Evolutionary conservation across 2,113 vertebrate genomes (phyloP).

Genomic region (Indri indri): DNA sequence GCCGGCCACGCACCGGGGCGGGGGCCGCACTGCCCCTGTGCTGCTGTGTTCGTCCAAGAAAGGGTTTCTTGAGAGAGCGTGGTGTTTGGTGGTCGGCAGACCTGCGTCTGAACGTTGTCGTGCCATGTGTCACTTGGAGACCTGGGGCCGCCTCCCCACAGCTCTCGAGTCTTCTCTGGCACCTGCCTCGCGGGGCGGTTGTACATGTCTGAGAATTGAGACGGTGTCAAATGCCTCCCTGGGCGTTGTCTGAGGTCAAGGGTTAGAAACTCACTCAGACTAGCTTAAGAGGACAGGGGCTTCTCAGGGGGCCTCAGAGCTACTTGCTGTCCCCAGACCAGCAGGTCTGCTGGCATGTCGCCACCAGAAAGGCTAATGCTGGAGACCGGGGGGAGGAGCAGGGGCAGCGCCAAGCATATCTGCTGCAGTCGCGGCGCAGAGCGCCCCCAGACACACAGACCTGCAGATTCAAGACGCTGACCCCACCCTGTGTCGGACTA

Average conservation of each 20-base stretch:
- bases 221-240: not conserved
- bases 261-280: not conserved
- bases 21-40: no score
- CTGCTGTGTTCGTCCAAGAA: not conserved
- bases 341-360: not conserved
- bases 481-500: no score
- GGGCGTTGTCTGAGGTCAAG: not conserved
- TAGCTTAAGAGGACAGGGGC: not conserved
- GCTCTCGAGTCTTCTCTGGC: no score
- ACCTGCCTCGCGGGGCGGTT: not conserved
- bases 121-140: rapidly evolving
- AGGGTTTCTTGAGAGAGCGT: not conserved
- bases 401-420: rapidly evolving
- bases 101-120: rapidly evolving
- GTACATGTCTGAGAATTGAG: not conserved
- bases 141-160: rapidly evolving
- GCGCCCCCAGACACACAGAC: not conserved
- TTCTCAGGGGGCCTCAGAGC: not conserved
- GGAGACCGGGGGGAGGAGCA: not conserved
- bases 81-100: not conserved
- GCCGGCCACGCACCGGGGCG: rapidly evolving
- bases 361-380: not conserved
- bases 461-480: not conserved
- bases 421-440: not conserved
- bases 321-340: not conserved